Conservation (phyloP, 2,797 vertebrate species). For the Periophthalmus magnuspinnatus region DNA sequence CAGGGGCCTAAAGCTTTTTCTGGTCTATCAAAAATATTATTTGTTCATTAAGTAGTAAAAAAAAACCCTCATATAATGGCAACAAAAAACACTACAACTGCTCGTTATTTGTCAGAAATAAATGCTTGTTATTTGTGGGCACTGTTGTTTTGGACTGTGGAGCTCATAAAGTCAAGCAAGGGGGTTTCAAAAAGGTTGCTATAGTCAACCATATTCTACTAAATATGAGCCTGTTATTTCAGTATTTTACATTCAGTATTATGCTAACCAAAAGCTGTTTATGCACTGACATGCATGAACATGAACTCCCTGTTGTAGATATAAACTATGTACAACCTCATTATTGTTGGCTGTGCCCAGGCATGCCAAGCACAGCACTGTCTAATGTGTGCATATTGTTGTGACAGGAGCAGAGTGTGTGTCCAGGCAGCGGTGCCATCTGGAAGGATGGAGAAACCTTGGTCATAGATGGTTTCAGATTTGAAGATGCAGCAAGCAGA, state of each 20-base stretch:
- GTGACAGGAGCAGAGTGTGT: conserved; percentile 45
- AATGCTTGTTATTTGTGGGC: too few relatives aligned
- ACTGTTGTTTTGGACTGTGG: too few relatives aligned
- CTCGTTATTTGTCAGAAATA: too few relatives aligned
- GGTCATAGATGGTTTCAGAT: conserved; percentile 64
- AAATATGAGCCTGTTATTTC: too few relatives aligned
- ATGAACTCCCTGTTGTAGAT: conserved; percentile 4
- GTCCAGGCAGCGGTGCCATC: conserved; percentile 26
- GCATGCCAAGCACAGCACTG: conserved; percentile 4
- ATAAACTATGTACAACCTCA: conserved; percentile 22
- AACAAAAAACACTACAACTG: too few relatives aligned
- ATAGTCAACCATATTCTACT: too few relatives aligned
- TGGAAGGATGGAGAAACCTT: conserved; percentile 49
- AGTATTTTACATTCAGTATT: background rate
- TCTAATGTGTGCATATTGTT: conserved; percentile 33
- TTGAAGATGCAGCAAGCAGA: conserved; percentile 45
- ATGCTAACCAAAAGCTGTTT: background rate
- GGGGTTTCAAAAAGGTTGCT: too few relatives aligned
- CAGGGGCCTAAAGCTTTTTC: too few relatives aligned
- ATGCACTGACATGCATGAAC: background rate
- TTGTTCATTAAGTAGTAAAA: too few relatives aligned
- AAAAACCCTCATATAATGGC: too few relatives aligned
- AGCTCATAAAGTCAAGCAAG: too few relatives aligned
- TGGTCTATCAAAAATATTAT: too few relatives aligned
- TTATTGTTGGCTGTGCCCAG: conserved; percentile 36